Conservation (phyloP, 1,140 invertebrate species). For the Listronotus bonariensis region DNA sequence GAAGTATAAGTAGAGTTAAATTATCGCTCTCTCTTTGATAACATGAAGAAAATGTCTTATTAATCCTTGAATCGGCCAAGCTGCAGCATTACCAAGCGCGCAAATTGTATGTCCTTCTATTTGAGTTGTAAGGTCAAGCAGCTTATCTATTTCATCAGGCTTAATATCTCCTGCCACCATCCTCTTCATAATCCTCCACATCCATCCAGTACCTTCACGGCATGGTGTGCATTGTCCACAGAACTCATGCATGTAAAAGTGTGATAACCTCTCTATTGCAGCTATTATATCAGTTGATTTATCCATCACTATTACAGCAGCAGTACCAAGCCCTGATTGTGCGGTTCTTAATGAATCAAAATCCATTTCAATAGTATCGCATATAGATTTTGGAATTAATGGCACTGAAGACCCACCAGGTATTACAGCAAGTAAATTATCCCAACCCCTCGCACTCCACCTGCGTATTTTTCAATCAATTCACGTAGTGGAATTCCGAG, state of each 20-base stretch:
- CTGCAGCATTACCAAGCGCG: neutral
- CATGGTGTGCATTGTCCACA: slow-evolving; percentile 99
- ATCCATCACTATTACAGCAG: slow-evolving; percentile 99
- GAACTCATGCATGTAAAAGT: slow-evolving; percentile 99
- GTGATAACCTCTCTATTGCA: slow-evolving; percentile 94
- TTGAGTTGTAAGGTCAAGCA: neutral
- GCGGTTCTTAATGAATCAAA: slow-evolving; percentile 96
- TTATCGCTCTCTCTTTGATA: no score
- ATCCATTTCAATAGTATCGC: slow-evolving; percentile 95
- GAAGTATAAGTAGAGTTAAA: no score
- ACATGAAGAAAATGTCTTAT: slow-evolving; percentile 6
- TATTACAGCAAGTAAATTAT: slow-evolving; percentile 96
- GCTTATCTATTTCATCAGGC: neutral
- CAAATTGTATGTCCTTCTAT: slow-evolving; percentile 7
- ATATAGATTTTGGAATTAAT: slow-evolving; percentile 96
- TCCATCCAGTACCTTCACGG: slow-evolving; percentile 88
- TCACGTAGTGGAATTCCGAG: slow-evolving; percentile 98
- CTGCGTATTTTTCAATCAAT: slow-evolving; percentile 93
- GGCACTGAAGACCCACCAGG: slow-evolving; percentile 98
- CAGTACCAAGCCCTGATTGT: slow-evolving; percentile 95
- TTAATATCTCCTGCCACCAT: neutral
- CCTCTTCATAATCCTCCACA: no score
- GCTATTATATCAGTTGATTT: slow-evolving; percentile 96
- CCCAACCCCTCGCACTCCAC: slow-evolving; percentile 98
- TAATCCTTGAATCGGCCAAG: slow-evolving; percentile 3